A percentile compares a stretch with the other conserved stretches of the same genome.
phyloP scores from a whole-genome alignment of 2,797 vertebrate genomes.

The Crypturellus tataupa region DNA sequence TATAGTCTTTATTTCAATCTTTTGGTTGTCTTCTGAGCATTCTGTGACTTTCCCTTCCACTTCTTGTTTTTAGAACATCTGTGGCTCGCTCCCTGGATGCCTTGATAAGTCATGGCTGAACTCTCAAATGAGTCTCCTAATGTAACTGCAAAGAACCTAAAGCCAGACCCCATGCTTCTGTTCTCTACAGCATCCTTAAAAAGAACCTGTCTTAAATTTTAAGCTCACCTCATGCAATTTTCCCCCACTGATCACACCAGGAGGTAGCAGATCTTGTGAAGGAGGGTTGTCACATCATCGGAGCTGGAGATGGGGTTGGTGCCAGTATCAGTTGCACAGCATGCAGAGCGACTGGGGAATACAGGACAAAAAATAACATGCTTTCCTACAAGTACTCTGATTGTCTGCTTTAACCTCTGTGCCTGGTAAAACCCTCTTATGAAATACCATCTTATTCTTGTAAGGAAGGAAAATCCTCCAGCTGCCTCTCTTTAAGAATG shows the following conservation, averaged over 20 bases:
- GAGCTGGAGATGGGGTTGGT: not conserved
- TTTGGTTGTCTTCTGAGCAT: not conserved
- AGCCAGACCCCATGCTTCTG: not conserved
- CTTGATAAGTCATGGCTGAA: too few relatives aligned
- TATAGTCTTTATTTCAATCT: not conserved
- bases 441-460: not conserved
- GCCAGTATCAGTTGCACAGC: not conserved
- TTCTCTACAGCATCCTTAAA: not conserved
- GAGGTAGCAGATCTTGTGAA: not conserved
- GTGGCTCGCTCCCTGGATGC: not conserved
- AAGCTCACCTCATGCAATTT: not conserved
- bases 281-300: not conserved
- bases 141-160: not conserved
- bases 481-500: not conserved
- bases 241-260: too few relatives aligned
- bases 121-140: not conserved
- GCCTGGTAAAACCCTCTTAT: not conserved
- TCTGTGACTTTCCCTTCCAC: not conserved
- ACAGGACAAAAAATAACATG: rapidly evolving
- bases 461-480: not conserved
- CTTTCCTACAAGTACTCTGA: rapidly evolving
- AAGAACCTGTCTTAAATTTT: not conserved
- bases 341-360: not conserved
- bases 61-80: rapidly evolving
- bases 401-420: not conserved